A percentile compares a stretch with the other conserved stretches of the same genome.
These are phyloP conservation scores for Perca schrenkii DNA, from an alignment of 2,113 vertebrate species.

Conservation along the genomic window DNA sequence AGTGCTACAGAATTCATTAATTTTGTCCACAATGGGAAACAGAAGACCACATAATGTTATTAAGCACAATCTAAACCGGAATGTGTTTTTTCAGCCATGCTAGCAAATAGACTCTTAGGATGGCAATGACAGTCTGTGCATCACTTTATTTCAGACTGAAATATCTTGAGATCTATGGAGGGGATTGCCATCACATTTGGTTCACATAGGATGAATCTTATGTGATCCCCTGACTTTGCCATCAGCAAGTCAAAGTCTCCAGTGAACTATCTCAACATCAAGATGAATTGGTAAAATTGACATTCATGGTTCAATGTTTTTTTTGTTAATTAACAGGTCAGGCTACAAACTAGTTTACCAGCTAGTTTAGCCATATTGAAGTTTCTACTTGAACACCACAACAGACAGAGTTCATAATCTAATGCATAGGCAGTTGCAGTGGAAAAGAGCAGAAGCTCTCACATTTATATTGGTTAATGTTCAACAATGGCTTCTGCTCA, in stretches of 20 bases:
- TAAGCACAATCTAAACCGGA: not conserved
- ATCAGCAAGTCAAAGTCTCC: not conserved
- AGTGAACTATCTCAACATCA: not conserved
- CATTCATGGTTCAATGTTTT: not conserved
- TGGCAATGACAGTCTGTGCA: not conserved
- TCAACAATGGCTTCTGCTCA: constrained; percentile 5
- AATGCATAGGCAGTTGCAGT: not conserved
- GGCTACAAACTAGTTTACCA: not conserved
- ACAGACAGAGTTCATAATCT: not conserved
- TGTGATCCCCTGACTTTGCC: not conserved
- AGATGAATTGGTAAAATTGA: not conserved
- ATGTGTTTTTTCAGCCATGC: not conserved
- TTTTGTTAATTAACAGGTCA: not conserved
- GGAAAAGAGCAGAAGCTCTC: not conserved
- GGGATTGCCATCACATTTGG: not conserved
- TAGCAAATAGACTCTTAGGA: too few relatives aligned
- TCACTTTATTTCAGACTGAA: not conserved
- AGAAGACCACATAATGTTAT: not conserved
- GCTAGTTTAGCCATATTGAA: not conserved
- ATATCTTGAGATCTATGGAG: too few relatives aligned
- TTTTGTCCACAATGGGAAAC: not conserved
- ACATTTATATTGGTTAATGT: constrained; percentile 16
- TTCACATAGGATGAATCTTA: not conserved
- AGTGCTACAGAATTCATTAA: not conserved
- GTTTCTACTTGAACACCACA: not conserved